Percentiles rank a stretch among this genome's conserved stretches.
These are phyloP conservation scores for Thera britannica DNA, from an alignment of 2,888 invertebrate genomes.

Conservation along the genomic window DNA sequence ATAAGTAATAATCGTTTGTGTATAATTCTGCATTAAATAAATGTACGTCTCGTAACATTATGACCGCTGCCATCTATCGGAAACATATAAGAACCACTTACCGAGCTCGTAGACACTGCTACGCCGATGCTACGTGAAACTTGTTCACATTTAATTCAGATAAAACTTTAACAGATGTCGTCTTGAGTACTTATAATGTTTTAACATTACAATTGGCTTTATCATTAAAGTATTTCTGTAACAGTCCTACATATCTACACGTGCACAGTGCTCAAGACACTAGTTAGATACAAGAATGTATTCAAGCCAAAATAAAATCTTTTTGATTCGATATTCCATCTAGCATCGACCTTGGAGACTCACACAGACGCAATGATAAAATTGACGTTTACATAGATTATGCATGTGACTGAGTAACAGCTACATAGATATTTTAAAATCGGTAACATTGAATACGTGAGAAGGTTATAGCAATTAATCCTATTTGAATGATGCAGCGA, in stretches of 20 bases:
- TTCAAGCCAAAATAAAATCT: neutral
- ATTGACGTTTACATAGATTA: no score
- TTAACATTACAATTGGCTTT: neutral
- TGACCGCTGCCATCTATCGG: constrained; percentile 23
- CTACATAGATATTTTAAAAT: no score
- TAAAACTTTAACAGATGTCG: constrained; percentile 29
- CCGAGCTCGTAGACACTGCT: constrained; percentile 10
- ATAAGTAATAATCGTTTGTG: no score
- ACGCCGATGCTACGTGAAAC: constrained; percentile 5
- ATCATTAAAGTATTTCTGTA: no score
- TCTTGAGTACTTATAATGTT: neutral
- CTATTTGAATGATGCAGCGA: no score
- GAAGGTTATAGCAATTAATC: no score
- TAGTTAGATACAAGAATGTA: neutral
- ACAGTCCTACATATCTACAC: neutral
- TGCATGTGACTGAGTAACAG: no score
- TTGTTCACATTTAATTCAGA: constrained; percentile 4
- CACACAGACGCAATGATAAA: neutral
- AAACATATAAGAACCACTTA: neutral
- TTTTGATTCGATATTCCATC: neutral
- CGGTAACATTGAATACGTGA: no score
- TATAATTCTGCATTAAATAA: no score
- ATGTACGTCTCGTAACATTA: neutral
- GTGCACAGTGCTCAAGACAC: neutral
- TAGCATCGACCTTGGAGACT: neutral